These are phyloP conservation scores for Abrostola triplasia DNA, from an alignment of 2,888 invertebrate species.

Conservation along the genomic window DNA sequence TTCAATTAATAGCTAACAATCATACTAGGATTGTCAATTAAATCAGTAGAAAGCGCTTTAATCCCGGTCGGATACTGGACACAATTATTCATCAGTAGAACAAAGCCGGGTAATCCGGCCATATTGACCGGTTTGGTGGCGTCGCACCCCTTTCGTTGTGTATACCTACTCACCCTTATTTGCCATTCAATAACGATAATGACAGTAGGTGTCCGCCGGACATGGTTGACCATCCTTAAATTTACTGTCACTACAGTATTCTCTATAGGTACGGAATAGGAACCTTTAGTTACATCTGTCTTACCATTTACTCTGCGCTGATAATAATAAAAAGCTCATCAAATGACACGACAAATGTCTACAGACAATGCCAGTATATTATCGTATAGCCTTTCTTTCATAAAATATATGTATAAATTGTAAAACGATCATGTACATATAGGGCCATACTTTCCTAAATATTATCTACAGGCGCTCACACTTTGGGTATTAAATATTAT, in stretches of 20 bases:
- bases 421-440: no score
- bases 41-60: conserved; percentile 84
- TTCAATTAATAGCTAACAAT: conserved; percentile 82
- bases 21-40: conserved; percentile 84
- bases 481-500: no score
- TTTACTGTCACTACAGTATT: conserved; percentile 39
- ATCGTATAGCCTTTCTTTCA: no score
- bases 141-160: conserved; percentile 60
- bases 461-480: no score
- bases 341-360: no score
- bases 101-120: conserved; percentile 82
- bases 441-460: no score
- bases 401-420: no score
- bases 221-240: conserved; percentile 39
- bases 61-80: conserved; percentile 82
- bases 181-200: conserved; percentile 74
- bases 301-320: no score
- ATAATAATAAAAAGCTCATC: no score
- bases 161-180: conserved; percentile 65
- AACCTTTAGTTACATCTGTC: conserved; percentile 14
- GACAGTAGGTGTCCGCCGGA: conserved; percentile 55
- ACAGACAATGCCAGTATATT: no score
- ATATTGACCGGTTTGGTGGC: conserved; percentile 79
- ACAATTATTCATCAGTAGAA: conserved; percentile 86
- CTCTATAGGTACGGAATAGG: conserved; percentile 9